phyloP scores from a whole-genome alignment of 1,140 invertebrate species.

The Gryon sp. region DNA sequence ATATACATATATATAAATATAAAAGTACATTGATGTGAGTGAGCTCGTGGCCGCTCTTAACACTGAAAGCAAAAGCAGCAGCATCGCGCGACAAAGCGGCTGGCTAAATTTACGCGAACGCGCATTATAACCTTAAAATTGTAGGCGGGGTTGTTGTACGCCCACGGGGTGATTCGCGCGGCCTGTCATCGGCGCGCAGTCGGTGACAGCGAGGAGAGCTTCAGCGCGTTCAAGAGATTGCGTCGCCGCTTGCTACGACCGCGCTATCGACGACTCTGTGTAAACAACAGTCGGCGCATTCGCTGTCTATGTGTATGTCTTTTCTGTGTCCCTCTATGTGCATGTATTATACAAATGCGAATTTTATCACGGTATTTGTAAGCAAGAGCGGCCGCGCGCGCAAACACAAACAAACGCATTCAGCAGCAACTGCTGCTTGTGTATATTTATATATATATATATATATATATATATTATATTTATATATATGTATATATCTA shows the following conservation, averaged over 20 bases:
- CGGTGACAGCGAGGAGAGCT: too few species aligned
- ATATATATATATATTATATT: too few species aligned
- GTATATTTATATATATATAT: too few species aligned
- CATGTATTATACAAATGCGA: too few species aligned
- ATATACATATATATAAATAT: background rate
- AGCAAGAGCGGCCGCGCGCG: conserved; percentile 28
- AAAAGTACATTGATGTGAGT: background rate
- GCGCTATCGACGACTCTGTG: conserved; percentile 33
- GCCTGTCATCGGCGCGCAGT: too few species aligned
- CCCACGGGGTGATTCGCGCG: background rate
- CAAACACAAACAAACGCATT: conserved; percentile 29
- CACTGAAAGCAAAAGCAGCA: conserved; percentile 13
- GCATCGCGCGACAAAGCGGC: background rate
- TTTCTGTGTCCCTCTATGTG: too few species aligned
- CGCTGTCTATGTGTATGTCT: too few species aligned
- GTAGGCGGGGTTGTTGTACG: conserved; percentile 16
- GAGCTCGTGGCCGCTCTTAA: conserved; percentile 9
- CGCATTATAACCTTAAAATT: conserved; percentile 22
- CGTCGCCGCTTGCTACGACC: too few species aligned
- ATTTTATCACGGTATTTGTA: too few species aligned
- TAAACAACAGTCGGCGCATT: conserved; percentile 23
- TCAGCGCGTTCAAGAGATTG: too few species aligned
- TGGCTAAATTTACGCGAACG: conserved; percentile 19
- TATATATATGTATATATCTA: too few species aligned
- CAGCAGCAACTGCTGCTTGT: too few species aligned